Evolutionary conservation across 2,797 vertebrate species (phyloP).

Genomic region (Poeciliopsis infans): DNA sequence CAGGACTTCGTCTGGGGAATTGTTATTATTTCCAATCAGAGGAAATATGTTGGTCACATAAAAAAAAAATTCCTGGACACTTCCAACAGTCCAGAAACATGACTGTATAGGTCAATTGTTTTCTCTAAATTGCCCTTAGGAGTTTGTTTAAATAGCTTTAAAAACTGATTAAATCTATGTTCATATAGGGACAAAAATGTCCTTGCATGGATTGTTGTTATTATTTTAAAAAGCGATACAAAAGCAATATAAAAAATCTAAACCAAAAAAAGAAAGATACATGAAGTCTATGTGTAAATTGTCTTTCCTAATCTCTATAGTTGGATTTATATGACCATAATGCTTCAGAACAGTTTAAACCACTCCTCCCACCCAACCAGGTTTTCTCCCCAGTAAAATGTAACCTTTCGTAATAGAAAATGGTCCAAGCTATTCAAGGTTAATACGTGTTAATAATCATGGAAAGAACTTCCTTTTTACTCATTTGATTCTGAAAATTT

Average conservation of each 20-base stretch:
- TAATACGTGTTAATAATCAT: not conserved
- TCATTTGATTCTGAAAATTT: not conserved
- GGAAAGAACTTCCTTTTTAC: not conserved
- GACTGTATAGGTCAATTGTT: not conserved
- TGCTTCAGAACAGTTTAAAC: not conserved
- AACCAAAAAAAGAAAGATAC: not conserved
- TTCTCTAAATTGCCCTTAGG: not conserved
- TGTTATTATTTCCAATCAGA: not conserved
- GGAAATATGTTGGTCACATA: not conserved
- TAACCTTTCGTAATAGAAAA: not conserved
- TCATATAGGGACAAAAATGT: not conserved
- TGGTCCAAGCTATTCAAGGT: not conserved
- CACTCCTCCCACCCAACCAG: not conserved
- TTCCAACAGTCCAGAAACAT: not conserved
- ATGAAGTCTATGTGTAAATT: not conserved
- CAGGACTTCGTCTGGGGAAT: not conserved
- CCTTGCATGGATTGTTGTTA: not conserved
- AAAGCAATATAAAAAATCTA: not conserved
- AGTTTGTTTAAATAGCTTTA: not conserved
- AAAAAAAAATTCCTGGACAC: not conserved
- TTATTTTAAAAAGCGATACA: not conserved
- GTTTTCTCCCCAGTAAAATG: not conserved
- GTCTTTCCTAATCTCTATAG: not conserved
- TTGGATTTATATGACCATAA: not conserved
- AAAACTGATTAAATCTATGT: too few species aligned